Evolutionary conservation across 1,140 invertebrate species (phyloP), one percentile per base, ranked within the genome.

Genomic region (Copidosoma floridanum): DNA sequence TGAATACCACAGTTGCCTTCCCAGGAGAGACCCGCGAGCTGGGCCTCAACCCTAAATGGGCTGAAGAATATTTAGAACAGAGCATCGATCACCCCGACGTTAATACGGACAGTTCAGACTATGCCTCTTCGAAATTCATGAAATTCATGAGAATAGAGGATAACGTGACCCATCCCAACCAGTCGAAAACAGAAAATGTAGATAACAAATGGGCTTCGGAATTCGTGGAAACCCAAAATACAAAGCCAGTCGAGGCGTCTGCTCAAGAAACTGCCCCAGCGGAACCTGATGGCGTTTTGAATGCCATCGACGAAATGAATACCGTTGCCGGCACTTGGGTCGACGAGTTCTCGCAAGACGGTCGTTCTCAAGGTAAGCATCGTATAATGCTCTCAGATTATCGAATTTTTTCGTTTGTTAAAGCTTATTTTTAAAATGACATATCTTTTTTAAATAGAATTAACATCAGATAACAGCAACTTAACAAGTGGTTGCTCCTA

Each of bases 71-170:
- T 72, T 70, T 86, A 38, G 83, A 85, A 55, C 77, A 82, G 23
- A 79, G 76, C 47, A 79, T 82, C 41, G 72, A 79, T 23, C 38
- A 60, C 68, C 27, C 41, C 16, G 16, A 61, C 16, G 56, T 63
- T 57, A 50, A 66, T n/a, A 78, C 82, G 11, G 85, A 89, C 44
- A 85, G 91, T 75, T 80, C 85, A 67, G 86, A 90, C 67, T 82
- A 89, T 65, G 85, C 84, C 11, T 88, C 90, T 69, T 90, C 88
- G 57, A 84, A 92, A 82, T 93, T 93, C 73, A 90, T 93, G 86
- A 89, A 88, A 74, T 94, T 93, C 78, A 91, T 94, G 85, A 85
- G 88, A 68, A 85, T 88, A 78, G 86, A 92, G 63, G 86, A 86
- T 69, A 86, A 89, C 66, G 58, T 77, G 83, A 61, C 83, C 81